These are phyloP conservation scores for Cebidichthys violaceus DNA, from an alignment of 2,113 vertebrate species.

Conservation along the genomic window DNA sequence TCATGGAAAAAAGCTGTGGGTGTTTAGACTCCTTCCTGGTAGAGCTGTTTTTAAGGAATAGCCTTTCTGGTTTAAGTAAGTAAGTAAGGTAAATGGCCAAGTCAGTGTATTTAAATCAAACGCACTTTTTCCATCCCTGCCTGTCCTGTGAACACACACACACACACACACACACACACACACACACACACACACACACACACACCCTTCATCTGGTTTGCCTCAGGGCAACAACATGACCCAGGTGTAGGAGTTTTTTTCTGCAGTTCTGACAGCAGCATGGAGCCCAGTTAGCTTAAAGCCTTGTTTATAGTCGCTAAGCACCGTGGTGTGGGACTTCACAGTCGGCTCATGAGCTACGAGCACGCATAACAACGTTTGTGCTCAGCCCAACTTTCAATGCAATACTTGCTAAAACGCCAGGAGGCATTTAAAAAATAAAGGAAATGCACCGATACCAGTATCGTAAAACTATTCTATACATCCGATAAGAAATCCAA, in stretches of 20 bases:
- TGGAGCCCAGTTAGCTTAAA: neutral
- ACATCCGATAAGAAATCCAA: too few species aligned
- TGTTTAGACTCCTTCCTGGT: constrained; percentile 8
- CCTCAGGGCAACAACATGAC: constrained; percentile 35
- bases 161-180: constrained; percentile 16
- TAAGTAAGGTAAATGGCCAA: neutral
- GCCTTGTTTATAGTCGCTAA: neutral
- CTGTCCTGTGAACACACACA: neutral
- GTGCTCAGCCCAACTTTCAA: too few species aligned
- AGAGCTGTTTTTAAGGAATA: neutral
- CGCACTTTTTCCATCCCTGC: neutral
- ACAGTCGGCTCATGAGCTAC: too few species aligned
- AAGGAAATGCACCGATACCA: too few species aligned
- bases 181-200: constrained; percentile 6
- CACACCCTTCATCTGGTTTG: constrained; percentile 35
- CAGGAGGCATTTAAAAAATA: too few species aligned
- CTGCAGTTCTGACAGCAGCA: constrained; percentile 41
- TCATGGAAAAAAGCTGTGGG: constrained; percentile 2
- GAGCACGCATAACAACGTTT: too few species aligned
- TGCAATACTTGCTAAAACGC: too few species aligned
- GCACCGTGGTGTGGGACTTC: too few species aligned
- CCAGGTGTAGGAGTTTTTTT: constrained; percentile 47
- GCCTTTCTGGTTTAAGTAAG: neutral
- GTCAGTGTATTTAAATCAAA: constrained; percentile 14
- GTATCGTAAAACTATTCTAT: too few species aligned